Evolutionary conservation across 2,113 vertebrate genomes (phyloP).

Genomic region (Carassius gibelio): DNA sequence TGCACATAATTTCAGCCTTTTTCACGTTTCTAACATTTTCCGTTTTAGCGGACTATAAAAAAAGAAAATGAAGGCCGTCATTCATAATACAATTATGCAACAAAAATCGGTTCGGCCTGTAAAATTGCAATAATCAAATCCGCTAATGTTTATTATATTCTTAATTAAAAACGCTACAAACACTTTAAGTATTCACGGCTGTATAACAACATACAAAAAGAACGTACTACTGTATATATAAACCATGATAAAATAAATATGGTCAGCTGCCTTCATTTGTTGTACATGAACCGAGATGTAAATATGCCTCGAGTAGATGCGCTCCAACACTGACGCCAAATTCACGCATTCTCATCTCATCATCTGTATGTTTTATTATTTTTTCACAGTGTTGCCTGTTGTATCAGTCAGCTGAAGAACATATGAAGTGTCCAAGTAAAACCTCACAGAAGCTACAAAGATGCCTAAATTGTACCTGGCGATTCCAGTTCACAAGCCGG

Average conservation of each 20-base stretch:
- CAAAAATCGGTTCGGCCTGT: slow-evolving; percentile 2
- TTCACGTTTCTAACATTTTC: no score
- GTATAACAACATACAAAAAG: neutral
- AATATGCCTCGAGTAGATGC: neutral
- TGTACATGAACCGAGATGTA: neutral
- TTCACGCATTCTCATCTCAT: neutral
- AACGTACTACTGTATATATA: neutral
- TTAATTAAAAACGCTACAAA: neutral
- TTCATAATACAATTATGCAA: slow-evolving; percentile 25
- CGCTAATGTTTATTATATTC: neutral
- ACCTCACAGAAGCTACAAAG: neutral
- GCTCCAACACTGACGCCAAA: neutral
- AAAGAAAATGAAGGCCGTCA: neutral
- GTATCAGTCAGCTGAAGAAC: neutral
- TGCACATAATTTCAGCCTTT: neutral
- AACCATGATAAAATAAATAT: neutral
- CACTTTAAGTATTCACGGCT: no score
- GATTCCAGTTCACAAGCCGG: slow-evolving; percentile 39
- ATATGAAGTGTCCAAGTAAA: neutral
- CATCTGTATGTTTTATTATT: neutral
- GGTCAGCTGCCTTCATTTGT: neutral
- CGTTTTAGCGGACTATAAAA: neutral
- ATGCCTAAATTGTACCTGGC: slow-evolving; percentile 56
- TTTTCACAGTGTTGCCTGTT: slow-evolving; percentile 1
- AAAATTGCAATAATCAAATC: neutral